Percentiles rank a stretch among this genome's conserved stretches.
phyloP scores from a whole-genome alignment of 2,797 vertebrate species.

The Trichosurus vulpecula region DNA sequence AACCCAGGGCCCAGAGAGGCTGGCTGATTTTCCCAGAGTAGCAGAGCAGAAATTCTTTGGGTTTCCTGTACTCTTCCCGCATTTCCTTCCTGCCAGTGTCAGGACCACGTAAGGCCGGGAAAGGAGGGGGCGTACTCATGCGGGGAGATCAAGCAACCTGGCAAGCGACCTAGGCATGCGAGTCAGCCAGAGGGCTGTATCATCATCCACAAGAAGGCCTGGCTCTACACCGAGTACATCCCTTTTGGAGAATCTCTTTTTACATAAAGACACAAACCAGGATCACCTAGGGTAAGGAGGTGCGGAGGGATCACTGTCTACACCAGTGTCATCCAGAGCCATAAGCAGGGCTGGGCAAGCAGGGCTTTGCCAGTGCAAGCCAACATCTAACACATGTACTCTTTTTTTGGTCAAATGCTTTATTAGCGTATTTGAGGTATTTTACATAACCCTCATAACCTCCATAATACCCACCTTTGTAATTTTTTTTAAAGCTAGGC shows the following conservation, averaged over 20 bases:
- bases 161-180: not conserved
- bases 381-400: not conserved
- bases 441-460: not conserved
- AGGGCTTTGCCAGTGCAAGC: not conserved
- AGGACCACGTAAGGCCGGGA: not conserved
- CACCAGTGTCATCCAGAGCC: not conserved
- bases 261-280: not conserved
- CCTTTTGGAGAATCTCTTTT: not conserved
- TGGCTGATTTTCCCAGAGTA: not conserved
- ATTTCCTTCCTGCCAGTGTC: not conserved
- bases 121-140: not conserved
- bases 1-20: not conserved
- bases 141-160: not conserved
- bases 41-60: not conserved
- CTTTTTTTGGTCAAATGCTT: not conserved
- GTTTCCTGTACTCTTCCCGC: not conserved
- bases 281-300: not conserved
- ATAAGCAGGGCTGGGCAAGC: not conserved
- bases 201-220: not conserved
- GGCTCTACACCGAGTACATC: not conserved
- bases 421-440: not conserved
- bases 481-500: not conserved
- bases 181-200: not conserved
- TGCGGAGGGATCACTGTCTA: not conserved
- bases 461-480: not conserved